Base-by-base conservation (phyloP, 2,888 invertebrate genomes). In the Crossocerus cetratus region DNA sequence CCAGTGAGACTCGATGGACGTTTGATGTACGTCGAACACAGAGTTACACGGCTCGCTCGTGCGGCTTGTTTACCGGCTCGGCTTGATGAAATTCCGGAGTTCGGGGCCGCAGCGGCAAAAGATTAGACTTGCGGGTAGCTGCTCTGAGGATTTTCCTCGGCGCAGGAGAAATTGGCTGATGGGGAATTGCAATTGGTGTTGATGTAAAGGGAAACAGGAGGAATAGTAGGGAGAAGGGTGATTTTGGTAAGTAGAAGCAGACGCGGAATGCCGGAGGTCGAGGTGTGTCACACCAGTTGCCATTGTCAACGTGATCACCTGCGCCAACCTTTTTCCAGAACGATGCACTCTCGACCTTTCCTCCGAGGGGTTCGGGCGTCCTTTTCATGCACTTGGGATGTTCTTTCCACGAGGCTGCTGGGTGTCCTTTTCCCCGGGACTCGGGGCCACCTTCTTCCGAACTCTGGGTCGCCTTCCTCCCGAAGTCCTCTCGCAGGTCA, bases 301-400 rank as follows among this genome's bases (percentile, higher is more conserved):
- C 43, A 60, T 69, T 62, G 61, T 59, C 74, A 43, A 21, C 49
- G 61, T 44, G 54, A 65, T 32, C 67, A 45, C 53, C 71, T 62
- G 74, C 82, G 75, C 82, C 64, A 68, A 78, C 79, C 81, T 82
- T 76, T 82, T 77, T 65, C 75, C 61, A 75, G 79, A 84, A 84
- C 83, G 81, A 83, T 60, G 77, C 74, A 69, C 65, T 64, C 43
- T 71, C 69, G 72, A 69, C 72, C 65, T 70, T 63, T 54, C 59
- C 54, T 49, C 65, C 8, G 20, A 20, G 45, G 54, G 16, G 20
- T 64, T 32, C 8, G 32, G 32, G 8, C 18, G 20, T 56, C 23
- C 8, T 11, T 45, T 32, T 64, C 44, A 5, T 44, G 49, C 5
- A 13, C 44, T 58, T 69, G 32, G 32, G 20, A 32, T 42, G 42